Percentiles rank a stretch among this genome's conserved stretches.
Conservation (phyloP, 2,888 invertebrate species). For the Cheilosia vulpina region DNA sequence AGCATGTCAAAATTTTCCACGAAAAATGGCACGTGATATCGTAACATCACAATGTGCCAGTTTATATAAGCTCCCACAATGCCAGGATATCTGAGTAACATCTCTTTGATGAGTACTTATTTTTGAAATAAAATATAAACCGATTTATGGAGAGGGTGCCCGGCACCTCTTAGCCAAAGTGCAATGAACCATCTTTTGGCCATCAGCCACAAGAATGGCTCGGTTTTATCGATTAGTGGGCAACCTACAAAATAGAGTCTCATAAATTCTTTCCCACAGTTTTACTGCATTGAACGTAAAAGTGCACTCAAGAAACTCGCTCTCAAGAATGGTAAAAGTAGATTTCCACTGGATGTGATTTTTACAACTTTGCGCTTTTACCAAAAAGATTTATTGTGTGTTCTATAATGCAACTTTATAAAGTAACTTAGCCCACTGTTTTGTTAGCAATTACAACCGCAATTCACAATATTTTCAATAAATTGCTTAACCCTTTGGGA, state of each 20-base stretch:
- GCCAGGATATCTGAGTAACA: no score
- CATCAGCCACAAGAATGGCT: not conserved
- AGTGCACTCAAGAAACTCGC: not conserved
- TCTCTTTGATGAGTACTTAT: no score
- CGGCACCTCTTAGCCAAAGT: not conserved
- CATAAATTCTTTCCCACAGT: not conserved
- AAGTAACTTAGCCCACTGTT: not conserved
- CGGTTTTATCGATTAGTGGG: not conserved
- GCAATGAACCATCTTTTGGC: not conserved
- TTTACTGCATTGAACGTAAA: not conserved
- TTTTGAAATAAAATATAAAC: no score
- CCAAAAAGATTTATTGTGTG: not conserved
- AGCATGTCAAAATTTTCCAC: no score
- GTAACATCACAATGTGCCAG: no score
- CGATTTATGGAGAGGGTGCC: not conserved
- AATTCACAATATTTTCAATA: not conserved
- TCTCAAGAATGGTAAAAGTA: not conserved
- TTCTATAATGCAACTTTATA: not conserved
- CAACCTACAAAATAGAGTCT: not conserved
- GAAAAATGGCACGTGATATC: no score
- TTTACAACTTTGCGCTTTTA: not conserved
- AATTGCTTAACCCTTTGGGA: not conserved
- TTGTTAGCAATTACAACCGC: not conserved
- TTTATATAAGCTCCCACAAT: no score
- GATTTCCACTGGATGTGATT: not conserved